Evolutionary conservation across 2,113 vertebrate species (phyloP), one percentile per base, ranked within the genome.

Genomic region (Clarias batrachus): DNA sequence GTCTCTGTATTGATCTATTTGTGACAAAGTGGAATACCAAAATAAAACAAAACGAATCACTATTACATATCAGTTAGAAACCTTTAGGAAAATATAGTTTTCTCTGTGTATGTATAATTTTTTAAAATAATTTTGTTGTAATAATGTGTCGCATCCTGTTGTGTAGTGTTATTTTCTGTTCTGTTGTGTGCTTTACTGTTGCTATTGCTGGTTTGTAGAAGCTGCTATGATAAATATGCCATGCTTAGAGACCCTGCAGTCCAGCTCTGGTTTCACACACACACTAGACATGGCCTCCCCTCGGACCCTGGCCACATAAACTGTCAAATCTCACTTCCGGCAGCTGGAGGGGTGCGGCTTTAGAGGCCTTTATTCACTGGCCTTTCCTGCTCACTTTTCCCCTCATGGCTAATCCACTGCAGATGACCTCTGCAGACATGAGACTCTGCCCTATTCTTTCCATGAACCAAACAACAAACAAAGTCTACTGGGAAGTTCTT

Each of bases 261-360:
- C 65, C 56, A 79, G 86, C 87, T 93, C 87, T 60, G 65, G 86
- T 93, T 91, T 91, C 93, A 89, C 71, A 48, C 71, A 48, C 56
- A 88, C 86, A 62, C 83, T 89, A 83, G 59, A 86, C 86, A 81
- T 87, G 86, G 81, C 87, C 88, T 90, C 85, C 86, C 59, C 78
- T 91, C 89, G 87, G 91, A 91, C 60, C 68, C 6, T 16, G 80
- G 88, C 90, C 93, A 91, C 93, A 91, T 93, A 91, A 93, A 92
- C 91, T 92, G 91, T 93, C 89, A 91, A 93, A 92, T 86, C 71
- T 87, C 81, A 90, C 90, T 94, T 94, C 92, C 91, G 90, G 85
- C 71, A 27, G 66, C n/a, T 78, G 63, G 21, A 81, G 85, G n/a
- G 84, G 73, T 57, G 27, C 30, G 81, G 85, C 73, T 91, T 92